These are phyloP conservation scores for Aspidoscelis tigris DNA, from an alignment of 2,113 vertebrate species.

Conservation along the genomic window DNA sequence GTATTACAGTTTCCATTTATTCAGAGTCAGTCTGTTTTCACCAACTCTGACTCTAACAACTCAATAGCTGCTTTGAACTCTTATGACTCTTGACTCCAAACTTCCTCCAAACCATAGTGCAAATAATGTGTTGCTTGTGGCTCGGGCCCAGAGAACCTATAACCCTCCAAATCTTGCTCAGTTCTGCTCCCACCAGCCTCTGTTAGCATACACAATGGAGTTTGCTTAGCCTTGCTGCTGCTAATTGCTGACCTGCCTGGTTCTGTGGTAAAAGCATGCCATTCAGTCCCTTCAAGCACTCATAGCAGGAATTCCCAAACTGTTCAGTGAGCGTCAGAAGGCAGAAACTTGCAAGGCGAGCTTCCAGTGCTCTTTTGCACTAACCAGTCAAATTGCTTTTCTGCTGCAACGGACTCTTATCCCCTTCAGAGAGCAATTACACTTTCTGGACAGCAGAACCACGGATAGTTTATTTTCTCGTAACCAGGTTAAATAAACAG, in stretches of 20 bases:
- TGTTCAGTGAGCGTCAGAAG: background rate
- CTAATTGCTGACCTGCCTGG: background rate
- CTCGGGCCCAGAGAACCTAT: background rate
- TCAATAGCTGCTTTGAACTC: too few relatives aligned
- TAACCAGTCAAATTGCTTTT: background rate
- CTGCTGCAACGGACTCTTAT: background rate
- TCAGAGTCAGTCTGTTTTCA: too few relatives aligned
- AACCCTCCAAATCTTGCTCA: background rate
- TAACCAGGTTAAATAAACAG: background rate
- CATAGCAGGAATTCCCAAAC: background rate
- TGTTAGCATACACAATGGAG: background rate
- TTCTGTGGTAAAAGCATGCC: background rate
- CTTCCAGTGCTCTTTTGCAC: background rate
- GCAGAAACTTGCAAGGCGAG: background rate
- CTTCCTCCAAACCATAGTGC: background rate
- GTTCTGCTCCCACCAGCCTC: background rate
- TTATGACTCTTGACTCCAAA: too few relatives aligned
- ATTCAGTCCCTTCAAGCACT: background rate
- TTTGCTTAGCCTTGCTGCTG: too few relatives aligned
- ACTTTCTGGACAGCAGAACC: fast-evolving
- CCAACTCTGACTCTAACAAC: too few relatives aligned
- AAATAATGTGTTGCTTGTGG: background rate
- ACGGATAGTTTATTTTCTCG: background rate
- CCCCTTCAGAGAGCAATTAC: background rate
- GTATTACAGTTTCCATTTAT: too few relatives aligned